Evolutionary conservation across 2,888 invertebrate genomes (phyloP), one percentile per base, ranked within the genome.

Genomic region (Ophonus ardosiacus): DNA sequence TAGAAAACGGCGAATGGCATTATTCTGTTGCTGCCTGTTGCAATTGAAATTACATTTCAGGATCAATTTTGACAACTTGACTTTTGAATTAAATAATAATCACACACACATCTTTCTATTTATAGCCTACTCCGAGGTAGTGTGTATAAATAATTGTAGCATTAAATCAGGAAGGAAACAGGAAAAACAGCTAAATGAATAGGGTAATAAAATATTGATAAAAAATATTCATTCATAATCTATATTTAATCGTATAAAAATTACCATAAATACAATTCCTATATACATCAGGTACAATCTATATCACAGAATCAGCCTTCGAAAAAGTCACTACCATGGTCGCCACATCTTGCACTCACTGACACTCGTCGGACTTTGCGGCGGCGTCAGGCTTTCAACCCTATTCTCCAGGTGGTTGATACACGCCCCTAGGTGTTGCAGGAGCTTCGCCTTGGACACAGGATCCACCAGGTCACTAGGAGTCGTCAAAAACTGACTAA

Each of bases 401-500:
- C 87, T 31, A 31, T 31, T 88, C 85, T 91, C 92, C 87, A 92
- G 86, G 84, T 91, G 91, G 18, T 91, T 88, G 7, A 92, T 91
- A 88, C 93, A 93, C 15, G 92, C 89, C 59, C 92, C 92, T 8
- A 93, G 89, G 87, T 93, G 93, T 86, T 93, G 93, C 78, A 94
- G 90, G 7, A 94, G 89, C 87, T 93, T 93, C 86, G 93, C 91
- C 85, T 93, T 92, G 59, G 93, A 92, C 24, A 90, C 89, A 31
- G 92, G 92, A 86, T 93, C 93, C 71, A 93, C 91, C 78, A 88
- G 86, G 79, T 92, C 91, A 10, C 91, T 89, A 13, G 92, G 91
- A 3, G 92, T 89, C 8, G 92, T 91, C 85, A 94, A 90, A 88
- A 93, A 93, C 86, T 92, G 92, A n/a, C 93, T 92, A 76, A 94